phyloP scores from a whole-genome alignment of 2,113 vertebrate genomes.

The Stigmatopora argus region DNA sequence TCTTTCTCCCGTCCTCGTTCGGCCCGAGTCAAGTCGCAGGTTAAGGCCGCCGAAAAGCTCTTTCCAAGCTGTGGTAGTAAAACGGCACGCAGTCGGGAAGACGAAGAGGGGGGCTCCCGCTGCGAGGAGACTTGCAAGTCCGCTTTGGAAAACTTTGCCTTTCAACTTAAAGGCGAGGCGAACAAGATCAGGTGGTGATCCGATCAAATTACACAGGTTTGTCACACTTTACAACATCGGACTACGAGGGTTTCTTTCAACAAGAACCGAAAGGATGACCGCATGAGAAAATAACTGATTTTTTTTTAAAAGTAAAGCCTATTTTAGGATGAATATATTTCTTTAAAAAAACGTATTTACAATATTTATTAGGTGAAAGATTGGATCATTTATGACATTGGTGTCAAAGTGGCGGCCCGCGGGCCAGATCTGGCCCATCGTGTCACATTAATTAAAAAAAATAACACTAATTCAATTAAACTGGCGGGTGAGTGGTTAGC shows the following conservation, averaged over 20 bases:
- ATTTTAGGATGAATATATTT: too few species aligned
- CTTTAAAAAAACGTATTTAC: too few species aligned
- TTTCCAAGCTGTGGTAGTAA: conserved; percentile 40
- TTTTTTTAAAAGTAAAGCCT: neutral
- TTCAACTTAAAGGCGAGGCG: conserved; percentile 1
- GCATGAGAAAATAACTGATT: neutral
- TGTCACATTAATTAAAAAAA: too few species aligned
- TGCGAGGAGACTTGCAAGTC: conserved; percentile 40
- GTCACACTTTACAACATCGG: neutral
- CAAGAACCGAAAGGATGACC: too few species aligned
- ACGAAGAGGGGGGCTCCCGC: conserved; percentile 46
- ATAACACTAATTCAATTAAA: too few species aligned
- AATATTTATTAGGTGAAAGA: too few species aligned
- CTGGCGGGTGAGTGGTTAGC: too few species aligned
- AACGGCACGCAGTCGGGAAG: conserved; percentile 40
- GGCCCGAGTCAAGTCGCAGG: conserved; percentile 7
- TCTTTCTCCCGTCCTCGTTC: conserved; percentile 20
- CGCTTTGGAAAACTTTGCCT: neutral
- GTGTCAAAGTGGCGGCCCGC: too few species aligned
- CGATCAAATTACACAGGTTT: neutral
- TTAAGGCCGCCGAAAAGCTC: conserved; percentile 21
- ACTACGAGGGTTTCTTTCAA: neutral
- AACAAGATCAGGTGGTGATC: neutral
- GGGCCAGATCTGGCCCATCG: too few species aligned
- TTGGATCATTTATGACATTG: too few species aligned